A percentile compares a stretch with the other conserved stretches of the same genome.
Conservation (phyloP, 2,113 vertebrate genomes). For the Alces alces region DNA sequence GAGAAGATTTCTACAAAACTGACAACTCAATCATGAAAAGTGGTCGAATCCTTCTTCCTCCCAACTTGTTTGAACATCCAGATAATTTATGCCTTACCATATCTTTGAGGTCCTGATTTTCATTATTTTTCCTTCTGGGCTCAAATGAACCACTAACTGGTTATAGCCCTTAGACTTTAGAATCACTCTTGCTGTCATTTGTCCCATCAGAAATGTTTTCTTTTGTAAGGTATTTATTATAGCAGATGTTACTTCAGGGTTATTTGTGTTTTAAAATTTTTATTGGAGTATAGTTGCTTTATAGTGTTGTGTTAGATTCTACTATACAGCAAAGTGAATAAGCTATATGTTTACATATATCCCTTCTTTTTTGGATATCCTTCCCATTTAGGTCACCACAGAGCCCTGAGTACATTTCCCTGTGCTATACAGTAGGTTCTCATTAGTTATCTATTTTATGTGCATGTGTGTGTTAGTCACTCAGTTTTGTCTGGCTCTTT, state of each 20-base stretch:
- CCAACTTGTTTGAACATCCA: neutral
- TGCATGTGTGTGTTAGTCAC: neutral
- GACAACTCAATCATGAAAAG: neutral
- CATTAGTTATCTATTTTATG: neutral
- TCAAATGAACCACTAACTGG: neutral
- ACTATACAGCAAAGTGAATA: neutral
- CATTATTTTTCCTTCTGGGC: neutral
- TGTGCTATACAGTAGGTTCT: neutral
- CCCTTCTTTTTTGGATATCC: neutral
- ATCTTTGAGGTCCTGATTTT: neutral
- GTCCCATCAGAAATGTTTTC: neutral
- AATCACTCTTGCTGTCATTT: neutral
- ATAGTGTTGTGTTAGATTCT: neutral
- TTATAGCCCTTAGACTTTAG: neutral
- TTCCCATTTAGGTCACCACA: neutral
- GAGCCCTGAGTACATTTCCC: neutral
- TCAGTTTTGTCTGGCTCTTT: neutral
- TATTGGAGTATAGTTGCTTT: neutral
- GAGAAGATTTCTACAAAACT: neutral
- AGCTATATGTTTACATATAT: neutral
- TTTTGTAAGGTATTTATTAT: neutral
- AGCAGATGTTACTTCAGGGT: neutral
- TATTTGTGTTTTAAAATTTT: neutral
- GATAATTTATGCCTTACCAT: neutral
- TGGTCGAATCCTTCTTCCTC: neutral